Evolutionary conservation across 2,888 invertebrate genomes (phyloP), one percentile per base, ranked within the genome.

Genomic region (Pheosia gnoma): DNA sequence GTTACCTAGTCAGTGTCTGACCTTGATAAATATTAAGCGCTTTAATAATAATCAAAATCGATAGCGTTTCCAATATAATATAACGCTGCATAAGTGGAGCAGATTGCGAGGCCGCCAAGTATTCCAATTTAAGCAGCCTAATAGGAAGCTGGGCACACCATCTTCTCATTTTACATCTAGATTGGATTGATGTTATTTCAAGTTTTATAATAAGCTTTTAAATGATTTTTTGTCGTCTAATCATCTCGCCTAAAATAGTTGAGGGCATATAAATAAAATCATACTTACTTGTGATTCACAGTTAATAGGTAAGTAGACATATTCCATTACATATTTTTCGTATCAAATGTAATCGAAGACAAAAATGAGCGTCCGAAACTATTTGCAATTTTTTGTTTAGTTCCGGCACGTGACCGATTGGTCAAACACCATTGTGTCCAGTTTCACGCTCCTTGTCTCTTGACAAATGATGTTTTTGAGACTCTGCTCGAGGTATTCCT

Each of bases 361-460:
- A 70, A 74, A 71, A 77, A 77, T 75, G 59, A 59, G 55, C 66
- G 67, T 71, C 67, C 71, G 70, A 76, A 66, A 70, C 70, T 76
- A 76, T 80, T 79, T 77, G 74, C 60, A 68, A 67, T 79, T 83
- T 82, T 81, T 78, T 78, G 73, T 72, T 69, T 66, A 70, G 66
- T 70, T 72, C 58, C 68, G 67, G 74, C 69, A 78, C 80, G 81
- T 85, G 82, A 83, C 84, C 70, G 79, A 85, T 85, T 80, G 80
- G 78, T 75, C 80, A 78, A 75, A 83, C 82, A 79, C 78, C 78
- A 82, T 87, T 85, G 83, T 82, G 74, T 72, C 71, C 73, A 76
- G 82, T 83, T 84, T 84, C 81, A 84, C 83, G 83, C 79, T 82
- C 76, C 81, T 83, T 83, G 84, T 85, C 78, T 81, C 75, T 80